Evolutionary conservation across 1,140 invertebrate genomes (phyloP).

Genomic region (Ericerus pela): DNA sequence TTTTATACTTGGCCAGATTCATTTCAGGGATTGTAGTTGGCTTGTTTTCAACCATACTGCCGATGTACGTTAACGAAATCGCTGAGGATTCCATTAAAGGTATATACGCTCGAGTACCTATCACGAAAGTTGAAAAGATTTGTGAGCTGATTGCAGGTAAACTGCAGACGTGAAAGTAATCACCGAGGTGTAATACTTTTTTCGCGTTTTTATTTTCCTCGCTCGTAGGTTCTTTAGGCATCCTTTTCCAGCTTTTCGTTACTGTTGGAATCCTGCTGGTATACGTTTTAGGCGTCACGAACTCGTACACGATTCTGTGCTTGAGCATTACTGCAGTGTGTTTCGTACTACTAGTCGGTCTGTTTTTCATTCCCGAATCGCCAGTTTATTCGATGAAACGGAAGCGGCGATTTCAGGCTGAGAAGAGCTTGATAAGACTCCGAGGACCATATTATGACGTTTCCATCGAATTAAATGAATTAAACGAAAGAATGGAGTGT

Average conservation of each 20-base stretch:
- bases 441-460: neutral
- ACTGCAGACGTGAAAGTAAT: too few relatives aligned
- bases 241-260: neutral
- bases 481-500: too few relatives aligned
- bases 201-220: too few relatives aligned
- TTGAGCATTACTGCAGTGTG: neutral
- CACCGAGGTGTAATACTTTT: too few relatives aligned
- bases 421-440: neutral
- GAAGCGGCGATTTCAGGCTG: neutral
- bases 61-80: slow-evolving; percentile 77
- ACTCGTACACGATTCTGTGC: neutral
- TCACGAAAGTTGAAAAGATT: too few relatives aligned
- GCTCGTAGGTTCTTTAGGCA: neutral
- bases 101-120: too few relatives aligned
- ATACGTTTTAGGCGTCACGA: neutral
- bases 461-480: neutral
- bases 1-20: slow-evolving; percentile 21
- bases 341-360: neutral
- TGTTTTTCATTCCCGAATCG: neutral
- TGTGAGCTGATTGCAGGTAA: too few relatives aligned
- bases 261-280: neutral
- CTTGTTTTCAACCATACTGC: slow-evolving; percentile 53
- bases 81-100: slow-evolving; percentile 40
- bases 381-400: neutral
- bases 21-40: slow-evolving; percentile 50